These are phyloP conservation scores for Allygus modestus DNA, from an alignment of 2,888 invertebrate genomes.

Conservation along the genomic window DNA sequence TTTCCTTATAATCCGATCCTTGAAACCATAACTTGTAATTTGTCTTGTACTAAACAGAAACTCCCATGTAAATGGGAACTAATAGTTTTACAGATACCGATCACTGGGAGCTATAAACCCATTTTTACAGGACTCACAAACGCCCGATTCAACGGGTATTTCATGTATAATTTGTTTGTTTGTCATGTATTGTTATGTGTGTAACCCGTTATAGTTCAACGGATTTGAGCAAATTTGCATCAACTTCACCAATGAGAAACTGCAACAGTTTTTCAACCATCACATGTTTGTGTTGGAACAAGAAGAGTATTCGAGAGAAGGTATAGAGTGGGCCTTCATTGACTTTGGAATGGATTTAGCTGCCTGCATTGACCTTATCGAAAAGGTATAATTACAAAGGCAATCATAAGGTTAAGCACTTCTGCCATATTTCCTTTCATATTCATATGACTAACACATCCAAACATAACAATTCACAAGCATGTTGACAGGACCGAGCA, in stretches of 20 bases:
- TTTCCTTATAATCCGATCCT: not conserved
- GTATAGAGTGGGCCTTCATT: slow-evolving; percentile 97
- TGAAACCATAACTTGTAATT: not conserved
- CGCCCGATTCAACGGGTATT: slow-evolving; percentile 33
- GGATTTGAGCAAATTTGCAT: slow-evolving; percentile 99
- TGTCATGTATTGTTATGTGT: slow-evolving; percentile 44
- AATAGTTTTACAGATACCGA: not conserved
- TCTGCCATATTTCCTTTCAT: slow-evolving; percentile 34
- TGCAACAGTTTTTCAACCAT: slow-evolving; percentile 99
- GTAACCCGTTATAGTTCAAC: slow-evolving; percentile 82
- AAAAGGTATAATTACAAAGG: slow-evolving; percentile 82
- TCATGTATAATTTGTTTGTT: slow-evolving; percentile 23
- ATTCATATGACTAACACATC: slow-evolving; percentile 24
- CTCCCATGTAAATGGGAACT: not conserved
- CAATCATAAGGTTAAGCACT: slow-evolving; percentile 22
- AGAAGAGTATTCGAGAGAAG: slow-evolving; percentile 97
- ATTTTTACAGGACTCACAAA: not conserved
- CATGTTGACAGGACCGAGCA: slow-evolving; percentile 49
- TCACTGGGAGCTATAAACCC: not conserved
- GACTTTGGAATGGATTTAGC: slow-evolving; percentile 98
- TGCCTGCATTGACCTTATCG: slow-evolving; percentile 96
- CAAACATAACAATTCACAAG: not conserved
- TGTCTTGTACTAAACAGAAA: slow-evolving; percentile 3
- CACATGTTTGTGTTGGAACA: slow-evolving; percentile 99
- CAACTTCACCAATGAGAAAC: slow-evolving; percentile 98